These are phyloP conservation scores for Lasioglossum zephyrum DNA, from an alignment of 2,888 invertebrate genomes.

Conservation along the genomic window DNA sequence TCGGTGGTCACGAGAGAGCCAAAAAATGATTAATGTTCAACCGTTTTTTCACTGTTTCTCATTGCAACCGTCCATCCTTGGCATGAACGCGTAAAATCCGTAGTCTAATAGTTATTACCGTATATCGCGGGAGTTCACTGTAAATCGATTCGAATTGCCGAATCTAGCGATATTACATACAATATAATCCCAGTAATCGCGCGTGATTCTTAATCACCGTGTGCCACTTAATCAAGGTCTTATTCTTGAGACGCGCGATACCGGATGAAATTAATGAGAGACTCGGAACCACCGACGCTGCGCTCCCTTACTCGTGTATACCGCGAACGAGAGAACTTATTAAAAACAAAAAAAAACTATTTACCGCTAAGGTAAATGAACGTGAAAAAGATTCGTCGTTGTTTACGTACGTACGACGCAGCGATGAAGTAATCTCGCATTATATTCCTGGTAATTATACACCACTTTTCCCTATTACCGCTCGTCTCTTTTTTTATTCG, in stretches of 20 bases:
- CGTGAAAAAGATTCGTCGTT: conserved; percentile 27
- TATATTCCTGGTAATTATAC: conserved; percentile 42
- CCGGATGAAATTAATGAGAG: background rate
- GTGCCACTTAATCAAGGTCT: background rate
- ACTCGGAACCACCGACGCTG: background rate
- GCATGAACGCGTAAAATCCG: too few species aligned
- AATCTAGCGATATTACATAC: background rate
- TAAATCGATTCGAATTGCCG: background rate
- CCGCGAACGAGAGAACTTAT: background rate
- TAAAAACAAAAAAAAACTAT: background rate
- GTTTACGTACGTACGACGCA: conserved; percentile 2
- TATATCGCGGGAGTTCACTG: too few species aligned
- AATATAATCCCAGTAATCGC: too few species aligned
- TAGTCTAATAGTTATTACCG: too few species aligned
- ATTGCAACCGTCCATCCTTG: too few species aligned
- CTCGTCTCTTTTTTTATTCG: conserved; percentile 1
- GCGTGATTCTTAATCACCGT: background rate
- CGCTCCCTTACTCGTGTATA: background rate
- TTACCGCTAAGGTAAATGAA: conserved; percentile 19
- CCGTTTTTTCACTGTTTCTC: too few species aligned
- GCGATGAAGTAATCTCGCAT: conserved; percentile 38
- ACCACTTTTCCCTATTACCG: conserved; percentile 42
- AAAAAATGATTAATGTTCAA: too few species aligned
- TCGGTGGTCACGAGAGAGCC: too few species aligned
- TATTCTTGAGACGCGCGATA: background rate